Base-by-base conservation (phyloP, 2,888 invertebrate genomes). In the Megalurothrips usitatus region DNA sequence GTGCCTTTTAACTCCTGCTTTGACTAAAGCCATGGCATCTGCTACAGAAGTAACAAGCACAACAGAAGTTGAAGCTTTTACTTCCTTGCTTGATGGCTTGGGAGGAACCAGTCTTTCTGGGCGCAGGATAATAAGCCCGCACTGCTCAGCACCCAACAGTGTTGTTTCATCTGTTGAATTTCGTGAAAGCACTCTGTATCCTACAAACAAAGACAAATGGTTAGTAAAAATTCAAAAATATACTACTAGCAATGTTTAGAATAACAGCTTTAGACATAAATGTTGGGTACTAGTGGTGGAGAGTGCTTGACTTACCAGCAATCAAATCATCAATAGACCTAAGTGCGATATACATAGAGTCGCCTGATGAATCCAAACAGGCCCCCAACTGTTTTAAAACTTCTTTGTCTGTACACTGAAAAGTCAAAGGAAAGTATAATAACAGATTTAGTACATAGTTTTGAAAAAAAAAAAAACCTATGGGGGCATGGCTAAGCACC, bases 11-110 rank as follows among this genome's bases (percentile, higher is more conserved):
- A 88, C 86, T 85, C 87, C 88, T 78, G 86, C 84, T 68, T 87
- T 85, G 23, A 88, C 84, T 79, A 92, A 85, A 12, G 89, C 89
- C 58, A 92, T 85, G 82, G 91, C 89, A 86, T 92, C 92, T 23
- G 88, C 84, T 79, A 92, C 84, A 83, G 88, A 89, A n/a, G 89
- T 88, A 1, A 92, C 92, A 79, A 92, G 80, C 75, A 92, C 88
- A 26, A 89, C 91, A 17, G 68, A 75, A 0, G 8, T 26, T 10
- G 23, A 12, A 26, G 68, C 26, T 75, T 75, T 75, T 11, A 26
- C 12, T 12, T 75, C 23, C 23, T 75, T 75, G 12, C 26, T 26
- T 9, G 68, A 26, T 75, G n/a, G 23, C 23, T 75, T 75, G 26
- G 12, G 23, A 26, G 68, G 12, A 1, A 12, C 26, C 68, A 75